These are phyloP conservation scores for Mesembrinibis cayennensis DNA, from an alignment of 2,113 vertebrate genomes.

Conservation along the genomic window DNA sequence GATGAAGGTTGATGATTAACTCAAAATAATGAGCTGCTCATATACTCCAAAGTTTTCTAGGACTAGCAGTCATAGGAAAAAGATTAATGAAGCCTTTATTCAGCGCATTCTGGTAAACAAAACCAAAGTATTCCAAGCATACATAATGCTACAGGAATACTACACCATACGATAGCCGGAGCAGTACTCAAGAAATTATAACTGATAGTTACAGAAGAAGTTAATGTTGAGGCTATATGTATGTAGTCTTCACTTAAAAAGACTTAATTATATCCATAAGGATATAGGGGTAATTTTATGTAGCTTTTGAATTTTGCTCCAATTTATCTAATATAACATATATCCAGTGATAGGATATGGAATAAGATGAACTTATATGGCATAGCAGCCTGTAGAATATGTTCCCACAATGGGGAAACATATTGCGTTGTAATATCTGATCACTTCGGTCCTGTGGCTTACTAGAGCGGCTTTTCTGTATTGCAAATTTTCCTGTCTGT, in stretches of 20 bases:
- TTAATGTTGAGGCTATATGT: neutral
- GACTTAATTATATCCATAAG: neutral
- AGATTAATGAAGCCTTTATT: neutral
- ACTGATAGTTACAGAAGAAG: neutral
- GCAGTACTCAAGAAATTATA: neutral
- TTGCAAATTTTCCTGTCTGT: neutral
- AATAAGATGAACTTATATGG: neutral
- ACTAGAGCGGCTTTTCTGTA: neutral
- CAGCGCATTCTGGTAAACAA: neutral
- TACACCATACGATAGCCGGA: neutral
- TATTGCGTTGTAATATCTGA: neutral
- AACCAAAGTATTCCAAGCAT: neutral
- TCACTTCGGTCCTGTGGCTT: neutral
- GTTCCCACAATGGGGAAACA: neutral
- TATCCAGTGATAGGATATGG: neutral
- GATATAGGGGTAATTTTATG: neutral
- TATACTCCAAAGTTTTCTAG: neutral
- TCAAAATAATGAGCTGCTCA: neutral
- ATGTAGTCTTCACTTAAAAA: neutral
- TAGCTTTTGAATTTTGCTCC: neutral
- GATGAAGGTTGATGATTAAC: neutral
- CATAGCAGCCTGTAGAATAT: neutral
- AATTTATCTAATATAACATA: neutral
- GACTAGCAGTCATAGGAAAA: neutral
- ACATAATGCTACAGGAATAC: neutral